Conservation (phyloP, 1,140 invertebrate species). For the Drosophila saltans region DNA sequence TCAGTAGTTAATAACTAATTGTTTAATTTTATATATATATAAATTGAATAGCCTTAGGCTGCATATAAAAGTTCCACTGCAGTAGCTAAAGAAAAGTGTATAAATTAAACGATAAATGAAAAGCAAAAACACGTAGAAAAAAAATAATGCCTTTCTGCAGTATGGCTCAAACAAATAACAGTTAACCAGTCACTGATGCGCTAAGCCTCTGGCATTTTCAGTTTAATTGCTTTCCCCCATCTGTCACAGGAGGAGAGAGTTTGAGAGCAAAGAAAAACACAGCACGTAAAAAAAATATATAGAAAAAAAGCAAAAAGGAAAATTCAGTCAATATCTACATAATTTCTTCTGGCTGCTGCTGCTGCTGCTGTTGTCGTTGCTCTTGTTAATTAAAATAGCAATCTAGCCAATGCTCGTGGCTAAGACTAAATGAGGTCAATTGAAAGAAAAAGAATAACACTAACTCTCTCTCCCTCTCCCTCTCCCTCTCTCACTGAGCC, state of each 20-base stretch:
- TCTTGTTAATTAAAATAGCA: conserved; percentile 51
- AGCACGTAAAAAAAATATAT: not conserved
- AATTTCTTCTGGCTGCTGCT: conserved; percentile 29
- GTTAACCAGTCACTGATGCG: conserved; percentile 18
- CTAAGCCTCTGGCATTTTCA: not conserved
- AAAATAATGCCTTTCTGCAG: conserved; percentile 33
- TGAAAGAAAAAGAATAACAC: conserved; percentile 15
- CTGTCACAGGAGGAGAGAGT: not conserved
- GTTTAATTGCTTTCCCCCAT: conserved; percentile 5
- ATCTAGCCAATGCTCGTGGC: conserved; percentile 31
- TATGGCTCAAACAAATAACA: conserved; percentile 22
- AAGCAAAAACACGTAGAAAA: conserved; percentile 6
- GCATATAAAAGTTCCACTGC: not conserved
- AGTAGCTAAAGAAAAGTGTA: not conserved
- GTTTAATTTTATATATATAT: not conserved
- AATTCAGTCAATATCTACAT: conserved; percentile 18
- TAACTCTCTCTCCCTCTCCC: not conserved
- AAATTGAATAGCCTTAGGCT: not conserved
- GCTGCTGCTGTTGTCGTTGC: conserved; percentile 2
- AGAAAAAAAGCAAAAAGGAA: not conserved
- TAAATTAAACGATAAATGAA: conserved; percentile 12
- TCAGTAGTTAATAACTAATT: conserved; percentile 9
- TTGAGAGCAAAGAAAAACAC: conserved; percentile 2
- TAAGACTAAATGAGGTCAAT: conserved; percentile 51
- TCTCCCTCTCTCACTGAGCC: not conserved